Base-by-base conservation (phyloP, 2,888 invertebrate genomes). In the Lepidocyrtoides sp. region DNA sequence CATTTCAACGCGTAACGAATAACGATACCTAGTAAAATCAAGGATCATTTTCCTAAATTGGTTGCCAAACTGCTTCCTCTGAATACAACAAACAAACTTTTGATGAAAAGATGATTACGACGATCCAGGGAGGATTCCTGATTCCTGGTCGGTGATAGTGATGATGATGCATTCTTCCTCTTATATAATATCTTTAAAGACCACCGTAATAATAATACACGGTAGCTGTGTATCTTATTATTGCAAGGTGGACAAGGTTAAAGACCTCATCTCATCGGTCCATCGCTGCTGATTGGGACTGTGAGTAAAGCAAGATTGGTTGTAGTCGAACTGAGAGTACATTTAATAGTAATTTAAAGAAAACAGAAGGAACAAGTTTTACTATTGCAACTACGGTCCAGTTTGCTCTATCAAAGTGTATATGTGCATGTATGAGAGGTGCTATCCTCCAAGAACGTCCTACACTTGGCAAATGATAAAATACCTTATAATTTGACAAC, bases 401-500 rank as follows among this genome's bases (percentile, higher is more conserved):
- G 72, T 17, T 32, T 32, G 14, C 29, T 32, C 2, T 66, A 32
- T 20, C 17, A n/a, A n/a, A n/a, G n/a, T n/a, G n/a, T n/a, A n/a
- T n/a, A n/a, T n/a, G n/a, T n/a, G n/a, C n/a, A n/a, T n/a, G n/a
- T n/a, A n/a, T n/a, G n/a, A n/a, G n/a, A n/a, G n/a, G n/a, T n/a
- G n/a, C n/a, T n/a, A n/a, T n/a, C n/a, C n/a, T n/a, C n/a, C 20
- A 66, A 26, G 36, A 81, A 44, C 66, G 81, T 69, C 54, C 14
- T 32, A 20, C 36, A 23, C 10, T 44, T 41, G 32, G 48, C 69
- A 81, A 89, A 82, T 82, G 89, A 82, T 89, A 57, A 75, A 89
- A 89, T 89, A 60, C 89, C 82, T 82, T 89, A 89, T 89, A 89
- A 89, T 89, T 89, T 89, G 89, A 82, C 89, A 89, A 82, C 41